Evolutionary conservation across 2,888 invertebrate genomes (phyloP), one percentile per base, ranked within the genome.

Genomic region (Poecilus cupreus): DNA sequence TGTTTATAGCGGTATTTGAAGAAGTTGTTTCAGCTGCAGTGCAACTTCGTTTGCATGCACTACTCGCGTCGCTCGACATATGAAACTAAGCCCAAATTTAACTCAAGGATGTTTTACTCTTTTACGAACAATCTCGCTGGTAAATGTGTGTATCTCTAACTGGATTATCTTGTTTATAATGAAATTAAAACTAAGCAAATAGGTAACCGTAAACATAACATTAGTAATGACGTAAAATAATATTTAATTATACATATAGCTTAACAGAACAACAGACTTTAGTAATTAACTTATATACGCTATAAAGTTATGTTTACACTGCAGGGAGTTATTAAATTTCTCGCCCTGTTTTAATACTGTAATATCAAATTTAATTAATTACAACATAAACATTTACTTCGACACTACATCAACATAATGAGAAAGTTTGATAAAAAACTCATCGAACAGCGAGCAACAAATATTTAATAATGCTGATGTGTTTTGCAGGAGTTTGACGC

Each of bases 401-500:
- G n/a, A 39, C 11, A 54, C 18, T 24, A 22, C 54, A 1, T 43
- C 39, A 5, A 39, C 32, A 37, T 13, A 6, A 13, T 1, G 18
- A 16, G 32, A 8, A 64, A 16, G 5, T 64, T 64, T 20, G 18
- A 18, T 1, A 24, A 64, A 64, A 37, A 64, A 13, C 26, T n/a
- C 32, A 64, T 64, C n/a, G 8, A 64, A 24, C 64, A 22, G 26
- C n/a, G 24, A 8, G 3, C 11, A 13, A 24, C 22, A 24, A 24
- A 64, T 8, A 10, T 22, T 13, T 8, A 78, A 39, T 22, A 78
- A 74, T 22, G 22, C 5, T 54, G 8, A 6, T 32, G 83, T 84
- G 86, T 86, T 85, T 90, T 93, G 74, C 92, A 95, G 95, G 93
- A 94, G 92, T 95, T 95, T 88, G 95, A 95, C 89, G 92, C 93